Base-by-base conservation (phyloP, 2,888 invertebrate genomes). In the Saturnia japonica region DNA sequence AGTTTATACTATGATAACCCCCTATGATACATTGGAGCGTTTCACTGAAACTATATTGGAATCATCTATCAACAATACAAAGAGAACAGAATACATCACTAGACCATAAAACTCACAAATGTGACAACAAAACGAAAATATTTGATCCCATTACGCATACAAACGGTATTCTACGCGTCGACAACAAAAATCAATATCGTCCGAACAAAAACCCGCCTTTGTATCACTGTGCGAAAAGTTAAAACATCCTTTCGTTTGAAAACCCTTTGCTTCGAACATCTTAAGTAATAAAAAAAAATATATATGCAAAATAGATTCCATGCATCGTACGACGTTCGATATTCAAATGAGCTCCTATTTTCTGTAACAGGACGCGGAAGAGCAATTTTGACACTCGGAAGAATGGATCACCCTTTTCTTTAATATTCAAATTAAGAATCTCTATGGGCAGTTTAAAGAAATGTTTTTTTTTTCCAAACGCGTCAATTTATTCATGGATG, bases 311-410 rank as follows among this genome's bases (percentile, higher is more conserved):
- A 84, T 77, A 89, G 88, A 83, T 87, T 82, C 79, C 82, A 81
- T 82, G 81, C 57, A 60, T 86, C 83, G 77, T 78, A 83, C 78
- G 75, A 76, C 77, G 81, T 85, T 88, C 89, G 88, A 90, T 91
- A 93, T 93, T 93, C 91, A 93, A 94, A 94, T 91, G 83, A 88
- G 84, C 79, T 82, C 82, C 82, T 84, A 85, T 87, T 88, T 85
- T 85, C 78, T 82, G 77, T 83, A 80, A 80, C 81, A 80, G 86
- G 86, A 90, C 80, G 85, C 88, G 91, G 93, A 93, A 93, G 93
- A 92, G 88, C 88, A 91, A 91, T 93, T 93, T 91, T 93, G 93
- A 93, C 94, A 93, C 94, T 91, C 83, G 79, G 85, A 89, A 93
- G 92, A 94, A 93, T 93, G 83, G 87, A 77, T 80, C 82, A 89